Evolutionary conservation across 2,888 invertebrate genomes (phyloP), one percentile per base, ranked within the genome.

Genomic region (Yponomeuta malinellus): DNA sequence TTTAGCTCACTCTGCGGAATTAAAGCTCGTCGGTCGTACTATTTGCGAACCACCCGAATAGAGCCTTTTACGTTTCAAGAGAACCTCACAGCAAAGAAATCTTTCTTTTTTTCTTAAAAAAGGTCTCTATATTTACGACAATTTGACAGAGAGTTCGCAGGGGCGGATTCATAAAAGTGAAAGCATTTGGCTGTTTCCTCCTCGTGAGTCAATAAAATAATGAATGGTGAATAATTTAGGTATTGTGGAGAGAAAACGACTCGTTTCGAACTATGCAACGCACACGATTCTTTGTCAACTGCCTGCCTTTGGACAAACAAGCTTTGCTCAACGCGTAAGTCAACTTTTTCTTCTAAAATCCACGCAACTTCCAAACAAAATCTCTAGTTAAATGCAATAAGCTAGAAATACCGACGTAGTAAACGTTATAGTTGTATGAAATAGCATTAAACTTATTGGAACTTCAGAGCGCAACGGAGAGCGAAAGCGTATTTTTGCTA

Each of bases 151-250:
- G 65, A 65, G 65, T 31, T 65, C 33, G 31, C 33, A 65, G 65
- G 31, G 31, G 31, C 33, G 10, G 65, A 65, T 65, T 29, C 65
- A 65, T 65, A 65, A 65, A 65, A 65, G 33, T 65, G 33, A 65
- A 65, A 65, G 65, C 65, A 65, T 65, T 65, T 65, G 29, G 65
- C 10, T 65, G 65, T 65, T 65, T 12, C 29, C 29, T 31, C 52
- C 29, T 12, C 8, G 65, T 33, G 10, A 65, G 65, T 10, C 33
- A 29, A 33, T 29, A 65, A 65, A 31, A 65, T 2, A 23, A 33
- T 65, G 65, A 65, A 65, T 65, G 65, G 29, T 29, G 29, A 64
- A 64, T 2, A 29, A 64, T 29, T 64, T 64, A 23, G 23, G 63
- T 15, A 15, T 63, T 63, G 29, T 63, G 2, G n/a, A 2, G 64